Conservation (phyloP, 2,888 invertebrate genomes). For the Linnaemya vulpina region DNA sequence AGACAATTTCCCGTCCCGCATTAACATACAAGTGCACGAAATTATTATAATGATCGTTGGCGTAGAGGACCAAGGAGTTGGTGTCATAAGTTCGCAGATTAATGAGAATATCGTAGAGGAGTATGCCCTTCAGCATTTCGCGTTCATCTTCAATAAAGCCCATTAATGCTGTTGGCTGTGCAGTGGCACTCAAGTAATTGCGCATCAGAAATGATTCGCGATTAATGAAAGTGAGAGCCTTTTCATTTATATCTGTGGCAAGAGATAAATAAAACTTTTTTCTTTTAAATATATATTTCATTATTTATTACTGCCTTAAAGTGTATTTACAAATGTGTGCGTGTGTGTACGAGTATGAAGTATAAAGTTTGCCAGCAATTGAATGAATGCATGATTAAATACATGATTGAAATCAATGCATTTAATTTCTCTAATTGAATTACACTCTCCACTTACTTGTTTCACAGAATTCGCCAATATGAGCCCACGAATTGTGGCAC, state of each 20-base stretch:
- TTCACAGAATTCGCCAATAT: slow-evolving; percentile 94
- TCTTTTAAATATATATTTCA: too few relatives aligned
- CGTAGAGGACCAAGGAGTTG: slow-evolving; percentile 92
- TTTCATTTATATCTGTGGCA: slow-evolving; percentile 92
- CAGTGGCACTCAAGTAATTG: slow-evolving; percentile 88
- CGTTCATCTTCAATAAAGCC: slow-evolving; percentile 84
- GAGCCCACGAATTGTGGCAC: slow-evolving; percentile 96
- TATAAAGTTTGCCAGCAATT: neutral
- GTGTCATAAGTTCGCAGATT: slow-evolving; percentile 94
- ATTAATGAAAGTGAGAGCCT: slow-evolving; percentile 94
- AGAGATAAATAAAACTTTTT: slow-evolving; percentile 29
- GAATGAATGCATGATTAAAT: slow-evolving; percentile 5
- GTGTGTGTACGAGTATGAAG: neutral
- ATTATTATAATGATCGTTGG: slow-evolving; percentile 96
- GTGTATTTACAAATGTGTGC: neutral
- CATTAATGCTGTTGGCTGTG: slow-evolving; percentile 75
- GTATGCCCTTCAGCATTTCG: slow-evolving; percentile 87
- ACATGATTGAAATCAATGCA: slow-evolving; percentile 41
- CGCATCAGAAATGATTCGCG: slow-evolving; percentile 91
- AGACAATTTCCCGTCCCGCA: slow-evolving; percentile 90
- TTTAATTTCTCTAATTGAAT: slow-evolving; percentile 28
- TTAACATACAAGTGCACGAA: slow-evolving; percentile 94
- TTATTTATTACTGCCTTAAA: slow-evolving; percentile 15
- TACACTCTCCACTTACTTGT: slow-evolving; percentile 87
- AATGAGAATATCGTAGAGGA: slow-evolving; percentile 91